Percentiles rank a stretch among this genome's conserved stretches.
Conservation (phyloP, 2,888 invertebrate genomes). For the Encarsia formosa region DNA sequence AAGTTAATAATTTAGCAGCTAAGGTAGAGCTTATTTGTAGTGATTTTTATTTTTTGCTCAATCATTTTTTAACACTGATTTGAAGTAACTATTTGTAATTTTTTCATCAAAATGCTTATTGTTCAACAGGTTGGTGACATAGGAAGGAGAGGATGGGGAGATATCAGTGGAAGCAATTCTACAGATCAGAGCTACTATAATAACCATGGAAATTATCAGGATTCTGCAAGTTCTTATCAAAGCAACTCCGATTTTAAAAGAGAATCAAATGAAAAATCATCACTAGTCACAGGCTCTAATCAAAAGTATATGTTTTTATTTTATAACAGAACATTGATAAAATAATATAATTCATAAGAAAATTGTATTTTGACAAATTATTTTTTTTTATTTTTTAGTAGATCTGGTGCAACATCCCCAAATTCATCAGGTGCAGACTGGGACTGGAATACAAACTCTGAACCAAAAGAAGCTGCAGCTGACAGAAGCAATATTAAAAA, state of each 20-base stretch:
- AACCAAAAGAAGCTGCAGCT: conserved; percentile 29
- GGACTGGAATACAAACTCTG: conserved; percentile 41
- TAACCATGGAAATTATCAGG: conserved; percentile 43
- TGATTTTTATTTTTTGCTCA: not conserved
- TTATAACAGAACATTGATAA: conserved; percentile 13
- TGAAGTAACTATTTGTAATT: not conserved
- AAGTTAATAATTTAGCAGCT: conserved; percentile 61
- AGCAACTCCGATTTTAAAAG: conserved; percentile 34
- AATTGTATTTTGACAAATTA: not conserved
- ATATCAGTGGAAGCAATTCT: conserved; percentile 57
- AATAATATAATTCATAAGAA: conserved; percentile 1
- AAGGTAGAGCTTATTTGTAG: conserved; percentile 55
- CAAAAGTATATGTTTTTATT: conserved; percentile 35
- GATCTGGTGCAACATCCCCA: conserved; percentile 33
- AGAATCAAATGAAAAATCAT: conserved; percentile 45
- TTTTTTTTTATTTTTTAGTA: conserved; percentile 13
- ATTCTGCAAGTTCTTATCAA: conserved; percentile 40
- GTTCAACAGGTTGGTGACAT: conserved; percentile 62
- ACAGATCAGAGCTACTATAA: conserved; percentile 47
- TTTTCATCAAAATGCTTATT: no score
- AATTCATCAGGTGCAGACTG: conserved; percentile 37
- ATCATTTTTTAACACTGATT: conserved; percentile 5
- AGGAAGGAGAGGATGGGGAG: conserved; percentile 65
- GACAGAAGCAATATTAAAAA: conserved; percentile 31
- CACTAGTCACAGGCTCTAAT: conserved; percentile 38